phyloP scores from a whole-genome alignment of 2,888 invertebrate genomes.

The Agrochola macilenta region DNA sequence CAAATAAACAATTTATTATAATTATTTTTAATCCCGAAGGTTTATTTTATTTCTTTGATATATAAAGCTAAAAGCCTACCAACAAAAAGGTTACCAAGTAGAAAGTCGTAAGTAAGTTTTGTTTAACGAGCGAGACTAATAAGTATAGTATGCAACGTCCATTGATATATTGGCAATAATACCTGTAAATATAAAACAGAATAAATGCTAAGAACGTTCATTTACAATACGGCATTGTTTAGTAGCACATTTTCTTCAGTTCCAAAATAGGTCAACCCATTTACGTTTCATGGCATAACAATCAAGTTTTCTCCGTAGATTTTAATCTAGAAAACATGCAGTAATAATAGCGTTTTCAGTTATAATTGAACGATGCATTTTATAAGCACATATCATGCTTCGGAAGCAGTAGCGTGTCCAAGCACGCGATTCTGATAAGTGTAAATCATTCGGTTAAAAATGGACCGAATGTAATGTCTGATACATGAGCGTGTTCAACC shows the following conservation, averaged over 20 bases:
- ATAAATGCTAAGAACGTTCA: conserved; percentile 2
- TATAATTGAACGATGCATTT: conserved; percentile 50
- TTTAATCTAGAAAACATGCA: conserved; percentile 48
- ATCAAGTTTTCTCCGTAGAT: conserved; percentile 44
- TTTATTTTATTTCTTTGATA: conserved; percentile 1
- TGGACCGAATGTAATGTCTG: not conserved
- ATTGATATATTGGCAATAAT: conserved; percentile 1
- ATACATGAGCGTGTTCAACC: not conserved
- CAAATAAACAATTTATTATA: conserved; percentile 16
- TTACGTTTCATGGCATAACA: conserved; percentile 15
- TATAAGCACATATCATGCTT: conserved; percentile 49
- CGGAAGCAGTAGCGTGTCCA: conserved; percentile 41
- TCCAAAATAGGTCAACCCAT: conserved; percentile 25
- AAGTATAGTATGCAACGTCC: not conserved
- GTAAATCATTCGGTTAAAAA: conserved; percentile 18
- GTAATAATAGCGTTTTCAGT: conserved; percentile 27
- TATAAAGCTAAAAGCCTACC: no score
- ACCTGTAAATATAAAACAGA: not conserved
- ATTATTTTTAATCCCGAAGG: not conserved
- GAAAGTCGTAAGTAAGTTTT: not conserved
- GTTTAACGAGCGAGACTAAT: not conserved
- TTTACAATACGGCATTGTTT: conserved; percentile 1
- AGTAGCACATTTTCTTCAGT: conserved; percentile 7
- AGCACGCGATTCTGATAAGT: conserved; percentile 36
- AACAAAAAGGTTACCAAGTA: not conserved